phyloP scores from a whole-genome alignment of 1,140 invertebrate species.

The Campoletis sonorensis region DNA sequence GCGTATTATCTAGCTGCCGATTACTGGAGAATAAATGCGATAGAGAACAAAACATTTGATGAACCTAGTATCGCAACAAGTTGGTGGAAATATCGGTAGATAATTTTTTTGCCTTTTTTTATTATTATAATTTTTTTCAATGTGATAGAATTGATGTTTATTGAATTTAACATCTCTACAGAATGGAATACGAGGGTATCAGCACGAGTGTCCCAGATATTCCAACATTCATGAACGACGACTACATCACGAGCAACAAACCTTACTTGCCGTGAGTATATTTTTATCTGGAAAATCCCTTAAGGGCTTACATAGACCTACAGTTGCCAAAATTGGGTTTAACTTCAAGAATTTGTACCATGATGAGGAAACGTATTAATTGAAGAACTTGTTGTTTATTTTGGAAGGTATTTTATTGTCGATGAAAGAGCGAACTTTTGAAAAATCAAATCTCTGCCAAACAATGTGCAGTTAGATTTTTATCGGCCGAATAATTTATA shows the following conservation, averaged over 20 bases:
- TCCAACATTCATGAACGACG: constrained; percentile 76
- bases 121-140: too few relatives aligned
- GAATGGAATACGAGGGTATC: constrained; percentile 63
- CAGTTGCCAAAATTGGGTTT: too few relatives aligned
- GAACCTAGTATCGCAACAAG: constrained; percentile 58
- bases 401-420: too few relatives aligned
- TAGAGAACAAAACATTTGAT: constrained; percentile 73
- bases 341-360: too few relatives aligned
- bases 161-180: constrained; percentile 47
- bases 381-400: too few relatives aligned
- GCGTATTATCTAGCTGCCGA: constrained; percentile 80
- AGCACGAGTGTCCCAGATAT: constrained; percentile 45
- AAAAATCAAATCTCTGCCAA: too few relatives aligned
- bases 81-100: constrained; percentile 77
- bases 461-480: too few relatives aligned
- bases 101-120: background rate
- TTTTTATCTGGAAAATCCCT: background rate
- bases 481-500: too few relatives aligned
- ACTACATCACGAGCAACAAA: constrained; percentile 77
- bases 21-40: constrained; percentile 78
- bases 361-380: too few relatives aligned
- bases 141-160: background rate
- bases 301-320: too few relatives aligned
- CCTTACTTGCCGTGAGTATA: constrained; percentile 78
- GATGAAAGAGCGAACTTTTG: too few relatives aligned